phyloP scores from a whole-genome alignment of 2,888 invertebrate species.

The Galerucella calmariensis region DNA sequence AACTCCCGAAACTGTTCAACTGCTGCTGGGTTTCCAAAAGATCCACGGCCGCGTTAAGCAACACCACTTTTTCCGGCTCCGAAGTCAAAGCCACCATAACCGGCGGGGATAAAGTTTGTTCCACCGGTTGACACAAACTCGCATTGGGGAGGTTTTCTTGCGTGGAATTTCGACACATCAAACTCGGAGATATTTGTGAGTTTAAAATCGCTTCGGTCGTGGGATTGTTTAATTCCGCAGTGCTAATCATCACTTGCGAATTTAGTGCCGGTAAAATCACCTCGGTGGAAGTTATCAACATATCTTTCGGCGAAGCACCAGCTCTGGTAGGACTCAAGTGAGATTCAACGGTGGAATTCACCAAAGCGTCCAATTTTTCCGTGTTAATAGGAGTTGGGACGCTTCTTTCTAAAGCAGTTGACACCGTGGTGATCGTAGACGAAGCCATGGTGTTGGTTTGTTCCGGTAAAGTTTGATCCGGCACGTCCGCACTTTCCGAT shows the following conservation, averaged over 20 bases:
- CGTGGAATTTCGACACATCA: conserved; percentile 66
- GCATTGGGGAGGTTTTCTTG: conserved; percentile 32
- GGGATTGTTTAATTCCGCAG: conserved; percentile 61
- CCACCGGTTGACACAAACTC: conserved; percentile 55
- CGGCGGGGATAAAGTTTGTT: conserved; percentile 42
- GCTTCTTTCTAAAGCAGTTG: conserved; percentile 48
- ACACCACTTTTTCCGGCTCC: conserved; percentile 79
- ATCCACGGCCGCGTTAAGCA: conserved; percentile 79
- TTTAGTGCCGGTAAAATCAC: conserved; percentile 57
- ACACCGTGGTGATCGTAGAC: conserved; percentile 64
- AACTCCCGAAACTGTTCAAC: conserved; percentile 64
- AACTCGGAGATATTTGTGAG: conserved; percentile 71
- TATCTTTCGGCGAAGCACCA: conserved; percentile 51
- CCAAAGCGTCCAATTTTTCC: conserved; percentile 71
- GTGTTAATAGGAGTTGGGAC: conserved; percentile 58
- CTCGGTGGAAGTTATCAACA: conserved; percentile 47
- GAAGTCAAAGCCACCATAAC: conserved; percentile 63
- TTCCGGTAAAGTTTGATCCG: conserved; percentile 50
- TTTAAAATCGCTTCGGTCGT: conserved; percentile 72
- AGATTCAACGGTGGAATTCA: conserved; percentile 69
- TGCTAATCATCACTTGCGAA: conserved; percentile 56
- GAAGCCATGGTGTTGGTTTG: conserved; percentile 53
- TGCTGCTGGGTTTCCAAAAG: conserved; percentile 75
- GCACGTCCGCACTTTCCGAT: conserved; percentile 57
- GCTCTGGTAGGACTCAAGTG: conserved; percentile 64